Base-by-base conservation (phyloP, 2,113 vertebrate species). In the Variabilichromis moorii region DNA sequence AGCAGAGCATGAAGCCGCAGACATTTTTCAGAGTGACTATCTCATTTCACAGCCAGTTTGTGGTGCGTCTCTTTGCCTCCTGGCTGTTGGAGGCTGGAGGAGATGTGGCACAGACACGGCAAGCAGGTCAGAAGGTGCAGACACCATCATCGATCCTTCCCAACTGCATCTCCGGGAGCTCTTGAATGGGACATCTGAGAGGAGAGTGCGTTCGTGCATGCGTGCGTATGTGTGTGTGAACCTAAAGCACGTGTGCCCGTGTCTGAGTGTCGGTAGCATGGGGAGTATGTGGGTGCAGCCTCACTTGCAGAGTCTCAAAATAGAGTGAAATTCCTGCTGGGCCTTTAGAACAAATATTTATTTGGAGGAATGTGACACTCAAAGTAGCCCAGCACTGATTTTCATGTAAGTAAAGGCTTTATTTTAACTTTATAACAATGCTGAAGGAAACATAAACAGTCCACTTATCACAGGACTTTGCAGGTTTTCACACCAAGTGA, bases 131-230 rank as follows among this genome's bases (percentile, higher is more conserved):
- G 83, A 55, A 86, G 89, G 89, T 81, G 82, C 68, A 82, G 83
- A 90, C 83, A 83, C 80, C 17, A 85, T 87, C 90, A 91, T 92
- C 82, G 83, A 94, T 91, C 87, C 87, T 57, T 90, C 86, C 88
- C 86, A 86, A 53, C 87, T 86, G 47, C 71, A 84, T 79, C 59
- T 82, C 73, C 71, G 10, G 73, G 84, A 85, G 89, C 81, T 89
- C 54, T 71, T 37, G 81, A 85, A 81, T 68, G 31, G 55, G 51
- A 81, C 83, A 85, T 82, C 68, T 81, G 45, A 83, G 85, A 83
- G 42, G 33, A 71, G 84, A 68, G 85, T 19, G 21, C 40, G 13
- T 45, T 66, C 1, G 31, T 66, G 61, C 1, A 8, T 55, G 26
- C 2, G 9, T 31, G 71, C 14, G 26, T 19, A 47, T 24, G 55